These are phyloP conservation scores for Hypercompe scribonia DNA, from an alignment of 2,888 invertebrate genomes.

Conservation along the genomic window DNA sequence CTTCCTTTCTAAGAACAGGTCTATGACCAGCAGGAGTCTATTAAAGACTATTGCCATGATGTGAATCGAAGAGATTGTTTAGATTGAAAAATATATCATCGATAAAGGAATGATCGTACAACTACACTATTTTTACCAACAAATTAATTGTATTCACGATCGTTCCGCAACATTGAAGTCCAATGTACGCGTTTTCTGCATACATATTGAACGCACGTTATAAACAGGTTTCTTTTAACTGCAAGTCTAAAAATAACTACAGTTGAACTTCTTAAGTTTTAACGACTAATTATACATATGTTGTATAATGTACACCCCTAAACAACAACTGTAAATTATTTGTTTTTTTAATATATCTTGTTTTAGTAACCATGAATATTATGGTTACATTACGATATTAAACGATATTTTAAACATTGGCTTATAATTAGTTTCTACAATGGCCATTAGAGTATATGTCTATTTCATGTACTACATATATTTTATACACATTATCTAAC, in stretches of 20 bases:
- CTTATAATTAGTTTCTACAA: background rate
- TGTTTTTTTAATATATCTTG: background rate
- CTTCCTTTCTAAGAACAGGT: background rate
- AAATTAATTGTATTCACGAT: background rate
- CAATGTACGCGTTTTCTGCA: no score
- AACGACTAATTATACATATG: background rate
- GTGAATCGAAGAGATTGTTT: background rate
- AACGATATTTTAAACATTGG: background rate
- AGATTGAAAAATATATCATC: conserved; percentile 24
- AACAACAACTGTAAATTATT: background rate
- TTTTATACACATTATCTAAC: no score
- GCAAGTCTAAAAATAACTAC: conserved; percentile 8
- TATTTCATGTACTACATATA: no score
- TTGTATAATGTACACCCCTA: background rate
- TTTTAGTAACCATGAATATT: background rate
- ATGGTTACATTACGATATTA: background rate
- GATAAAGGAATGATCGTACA: conserved; percentile 27
- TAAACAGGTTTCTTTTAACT: background rate
- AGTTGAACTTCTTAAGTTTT: background rate
- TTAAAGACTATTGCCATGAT: background rate
- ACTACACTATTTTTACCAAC: background rate
- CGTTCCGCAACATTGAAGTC: background rate
- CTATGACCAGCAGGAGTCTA: background rate
- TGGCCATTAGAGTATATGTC: background rate
- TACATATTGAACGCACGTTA: background rate